Percentiles rank a stretch among this genome's conserved stretches.
phyloP scores from a whole-genome alignment of 2,888 invertebrate species.

The Cataglyphis cursor region DNA sequence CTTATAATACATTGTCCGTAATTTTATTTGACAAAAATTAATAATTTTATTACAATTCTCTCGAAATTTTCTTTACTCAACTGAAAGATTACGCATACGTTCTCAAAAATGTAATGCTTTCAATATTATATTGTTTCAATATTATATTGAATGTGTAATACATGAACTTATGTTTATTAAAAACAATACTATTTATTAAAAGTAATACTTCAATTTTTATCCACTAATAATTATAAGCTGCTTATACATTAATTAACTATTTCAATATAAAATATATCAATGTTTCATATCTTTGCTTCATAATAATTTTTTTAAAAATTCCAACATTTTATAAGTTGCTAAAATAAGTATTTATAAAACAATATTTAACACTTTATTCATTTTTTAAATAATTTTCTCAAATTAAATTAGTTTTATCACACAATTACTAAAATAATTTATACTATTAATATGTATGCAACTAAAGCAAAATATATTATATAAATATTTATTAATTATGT shows the following conservation, averaged over 20 bases:
- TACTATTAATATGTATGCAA: not conserved
- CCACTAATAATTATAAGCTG: not conserved
- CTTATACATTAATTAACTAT: not conserved
- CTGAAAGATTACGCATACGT: not conserved
- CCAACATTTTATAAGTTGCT: not conserved
- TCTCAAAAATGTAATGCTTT: not conserved
- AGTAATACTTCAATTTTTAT: not conserved
- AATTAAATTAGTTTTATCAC: conserved; percentile 7
- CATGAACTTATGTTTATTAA: not conserved
- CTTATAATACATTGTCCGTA: conserved; percentile 18
- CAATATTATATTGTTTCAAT: not conserved
- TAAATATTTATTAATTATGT: conserved; percentile 53
- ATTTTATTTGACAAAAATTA: conserved; percentile 11
- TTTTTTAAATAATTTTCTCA: not conserved
- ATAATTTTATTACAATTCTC: conserved; percentile 44
- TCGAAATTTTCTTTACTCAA: conserved; percentile 5
- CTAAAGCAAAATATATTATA: conserved; percentile 44
- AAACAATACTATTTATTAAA: not conserved
- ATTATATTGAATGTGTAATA: conserved; percentile 1
- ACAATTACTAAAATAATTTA: conserved; percentile 56
- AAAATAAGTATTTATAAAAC: not conserved
- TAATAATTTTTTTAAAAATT: not conserved
- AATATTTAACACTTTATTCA: not conserved
- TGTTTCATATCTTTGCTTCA: not conserved
- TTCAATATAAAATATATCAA: conserved; percentile 1